phyloP scores from a whole-genome alignment of 2,797 vertebrate species.

The Nannoperca obscura region DNA sequence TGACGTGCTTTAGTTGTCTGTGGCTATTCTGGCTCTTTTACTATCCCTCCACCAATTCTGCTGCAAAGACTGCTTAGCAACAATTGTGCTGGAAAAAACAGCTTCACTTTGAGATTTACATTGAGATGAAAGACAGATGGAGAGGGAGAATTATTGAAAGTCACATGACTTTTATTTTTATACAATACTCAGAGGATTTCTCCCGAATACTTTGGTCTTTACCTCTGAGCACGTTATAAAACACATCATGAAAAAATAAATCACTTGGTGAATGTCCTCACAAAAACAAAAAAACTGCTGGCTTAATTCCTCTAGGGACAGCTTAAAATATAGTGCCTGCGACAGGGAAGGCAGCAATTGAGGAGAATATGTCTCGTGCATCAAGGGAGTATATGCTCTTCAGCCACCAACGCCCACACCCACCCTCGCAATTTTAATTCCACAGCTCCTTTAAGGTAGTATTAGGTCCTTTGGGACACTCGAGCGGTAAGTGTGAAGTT shows the following conservation, averaged over 20 bases:
- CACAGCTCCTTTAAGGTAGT: conserved; percentile 25
- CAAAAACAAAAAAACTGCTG: conserved; percentile 38
- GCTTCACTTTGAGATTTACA: conserved; percentile 30
- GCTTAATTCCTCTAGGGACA: conserved; percentile 32
- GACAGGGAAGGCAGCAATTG: conserved; percentile 24
- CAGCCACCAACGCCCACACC: conserved; percentile 15
- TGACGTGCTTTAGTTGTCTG: conserved; percentile 26
- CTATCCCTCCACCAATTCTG: conserved; percentile 15
- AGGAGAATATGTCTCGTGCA: conserved; percentile 30
- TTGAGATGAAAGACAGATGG: conserved; percentile 41
- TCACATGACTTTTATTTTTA: conserved; percentile 56
- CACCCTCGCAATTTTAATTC: conserved; percentile 18
- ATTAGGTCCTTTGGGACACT: conserved; percentile 33
- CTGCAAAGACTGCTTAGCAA: conserved; percentile 20
- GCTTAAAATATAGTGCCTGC: conserved; percentile 30
- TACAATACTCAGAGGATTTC: conserved; percentile 34
- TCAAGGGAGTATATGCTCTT: conserved; percentile 19
- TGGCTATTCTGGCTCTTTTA: conserved; percentile 16
- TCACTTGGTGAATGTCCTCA: conserved; percentile 35
- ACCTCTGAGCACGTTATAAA: conserved; percentile 42
- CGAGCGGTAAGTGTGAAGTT: conserved; percentile 37
- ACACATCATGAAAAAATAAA: conserved; percentile 45
- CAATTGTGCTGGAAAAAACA: conserved; percentile 17
- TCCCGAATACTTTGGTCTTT: conserved; percentile 40
- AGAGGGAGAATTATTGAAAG: conserved; percentile 33